Conservation (phyloP, 2,797 vertebrate species). For the Enteromius viviparus region DNA sequence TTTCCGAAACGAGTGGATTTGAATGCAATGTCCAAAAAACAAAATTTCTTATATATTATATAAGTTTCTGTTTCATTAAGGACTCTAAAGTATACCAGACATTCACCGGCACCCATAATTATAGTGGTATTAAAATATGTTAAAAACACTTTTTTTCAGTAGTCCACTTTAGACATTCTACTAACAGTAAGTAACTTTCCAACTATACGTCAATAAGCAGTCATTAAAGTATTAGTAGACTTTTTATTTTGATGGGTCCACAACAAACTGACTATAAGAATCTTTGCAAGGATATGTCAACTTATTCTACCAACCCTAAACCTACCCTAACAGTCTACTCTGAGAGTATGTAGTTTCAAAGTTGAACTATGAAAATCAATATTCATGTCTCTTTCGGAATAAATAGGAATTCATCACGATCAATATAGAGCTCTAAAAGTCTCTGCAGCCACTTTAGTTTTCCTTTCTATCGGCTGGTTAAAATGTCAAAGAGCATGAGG, state of each 20-base stretch:
- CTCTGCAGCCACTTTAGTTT: slow-evolving; percentile 19
- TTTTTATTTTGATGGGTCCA: no score
- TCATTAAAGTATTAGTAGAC: no score
- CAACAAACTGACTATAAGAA: no score
- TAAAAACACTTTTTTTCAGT: no score
- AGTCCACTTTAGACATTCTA: no score
- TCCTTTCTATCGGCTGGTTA: slow-evolving; percentile 21
- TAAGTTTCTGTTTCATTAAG: background rate
- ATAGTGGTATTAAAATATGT: slow-evolving; percentile 52
- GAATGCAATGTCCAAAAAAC: background rate
- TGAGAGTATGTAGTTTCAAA: no score
- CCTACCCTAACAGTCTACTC: no score
- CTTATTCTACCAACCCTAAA: no score
- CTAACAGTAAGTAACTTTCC: no score
- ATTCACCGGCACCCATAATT: background rate
- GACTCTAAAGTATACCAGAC: background rate
- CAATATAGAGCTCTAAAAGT: slow-evolving; percentile 7
- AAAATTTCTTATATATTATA: background rate
- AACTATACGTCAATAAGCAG: no score
- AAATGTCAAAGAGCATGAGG: slow-evolving; percentile 24
- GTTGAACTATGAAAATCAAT: background rate
- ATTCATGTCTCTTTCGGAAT: slow-evolving; percentile 29
- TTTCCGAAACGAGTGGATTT: background rate
- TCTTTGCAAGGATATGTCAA: no score
- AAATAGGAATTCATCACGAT: slow-evolving; percentile 9